These are phyloP conservation scores for Brachypalpus laphriformis DNA, from an alignment of 2,888 invertebrate genomes.

Conservation along the genomic window DNA sequence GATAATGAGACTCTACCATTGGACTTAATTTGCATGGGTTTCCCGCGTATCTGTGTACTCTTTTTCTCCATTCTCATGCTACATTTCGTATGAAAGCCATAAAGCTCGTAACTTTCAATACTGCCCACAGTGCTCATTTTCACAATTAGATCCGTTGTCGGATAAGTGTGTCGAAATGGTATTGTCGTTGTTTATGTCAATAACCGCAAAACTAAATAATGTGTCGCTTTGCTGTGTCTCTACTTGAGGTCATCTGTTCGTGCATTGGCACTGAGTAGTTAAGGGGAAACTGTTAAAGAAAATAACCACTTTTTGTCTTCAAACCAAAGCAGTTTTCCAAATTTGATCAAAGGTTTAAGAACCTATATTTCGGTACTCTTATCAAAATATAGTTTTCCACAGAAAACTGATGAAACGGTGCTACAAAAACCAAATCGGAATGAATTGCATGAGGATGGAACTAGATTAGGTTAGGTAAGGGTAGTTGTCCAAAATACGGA, in stretches of 20 bases:
- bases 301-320: too few relatives aligned
- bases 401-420: too few relatives aligned
- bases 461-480: too few relatives aligned
- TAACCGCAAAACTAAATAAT: constrained; percentile 1
- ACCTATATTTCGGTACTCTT: too few relatives aligned
- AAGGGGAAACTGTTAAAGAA: too few relatives aligned
- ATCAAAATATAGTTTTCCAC: too few relatives aligned
- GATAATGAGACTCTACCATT: constrained; percentile 19
- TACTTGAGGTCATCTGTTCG: neutral
- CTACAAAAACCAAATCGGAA: too few relatives aligned
- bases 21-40: constrained; percentile 26
- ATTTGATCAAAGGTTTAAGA: too few relatives aligned
- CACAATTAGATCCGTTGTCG: constrained; percentile 8
- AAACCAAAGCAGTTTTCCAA: too few relatives aligned
- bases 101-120: neutral
- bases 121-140: neutral
- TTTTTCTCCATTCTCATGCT: neutral
- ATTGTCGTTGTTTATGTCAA: constrained; percentile 4
- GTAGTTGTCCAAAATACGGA: too few relatives aligned
- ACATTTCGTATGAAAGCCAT: neutral
- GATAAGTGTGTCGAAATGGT: constrained; percentile 5
- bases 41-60: neutral
- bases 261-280: too few relatives aligned
- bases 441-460: too few relatives aligned
- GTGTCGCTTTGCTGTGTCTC: neutral